Conservation (phyloP, 1,140 invertebrate genomes). For the Pomacea maculata region DNA sequence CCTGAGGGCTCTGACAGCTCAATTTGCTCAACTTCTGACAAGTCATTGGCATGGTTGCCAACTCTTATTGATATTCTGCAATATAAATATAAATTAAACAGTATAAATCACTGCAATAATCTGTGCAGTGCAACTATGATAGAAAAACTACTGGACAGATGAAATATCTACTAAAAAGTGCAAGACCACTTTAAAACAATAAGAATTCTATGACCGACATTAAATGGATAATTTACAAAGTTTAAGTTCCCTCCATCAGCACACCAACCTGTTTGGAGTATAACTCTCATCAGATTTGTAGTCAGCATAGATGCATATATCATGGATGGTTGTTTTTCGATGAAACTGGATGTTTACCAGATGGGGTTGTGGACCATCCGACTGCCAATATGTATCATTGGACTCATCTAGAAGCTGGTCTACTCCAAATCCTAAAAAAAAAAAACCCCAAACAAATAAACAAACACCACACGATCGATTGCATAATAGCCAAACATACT, state of each 20-base stretch:
- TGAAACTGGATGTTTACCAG: conserved; percentile 98
- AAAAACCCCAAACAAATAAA: not conserved
- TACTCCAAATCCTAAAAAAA: conserved; percentile 88
- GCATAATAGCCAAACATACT: not conserved
- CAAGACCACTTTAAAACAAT: too few relatives aligned
- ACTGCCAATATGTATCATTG: conserved; percentile 99
- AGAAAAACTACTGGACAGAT: too few relatives aligned
- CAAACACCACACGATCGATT: not conserved
- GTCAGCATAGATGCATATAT: conserved; percentile 97
- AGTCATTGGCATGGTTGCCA: conserved; percentile 96
- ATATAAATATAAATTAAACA: conserved; percentile 22
- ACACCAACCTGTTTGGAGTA: conserved; percentile 83
- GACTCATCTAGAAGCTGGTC: conserved; percentile 95
- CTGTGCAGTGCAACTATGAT: not conserved
- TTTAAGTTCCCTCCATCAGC: too few relatives aligned
- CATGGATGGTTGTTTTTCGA: conserved; percentile 92
- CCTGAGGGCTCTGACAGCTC: conserved; percentile 94
- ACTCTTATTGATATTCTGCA: conserved; percentile 89
- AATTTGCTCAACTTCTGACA: conserved; percentile 96
- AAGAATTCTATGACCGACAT: too few relatives aligned
- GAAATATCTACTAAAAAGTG: too few relatives aligned
- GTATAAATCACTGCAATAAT: not conserved
- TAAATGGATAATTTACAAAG: too few relatives aligned
- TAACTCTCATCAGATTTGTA: conserved; percentile 99
- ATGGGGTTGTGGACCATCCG: conserved; percentile 97